Percentiles rank a stretch among this genome's conserved stretches.
Evolutionary conservation across 2,113 vertebrate species (phyloP).

Genomic region (Chaetorhynchus papuensis): DNA sequence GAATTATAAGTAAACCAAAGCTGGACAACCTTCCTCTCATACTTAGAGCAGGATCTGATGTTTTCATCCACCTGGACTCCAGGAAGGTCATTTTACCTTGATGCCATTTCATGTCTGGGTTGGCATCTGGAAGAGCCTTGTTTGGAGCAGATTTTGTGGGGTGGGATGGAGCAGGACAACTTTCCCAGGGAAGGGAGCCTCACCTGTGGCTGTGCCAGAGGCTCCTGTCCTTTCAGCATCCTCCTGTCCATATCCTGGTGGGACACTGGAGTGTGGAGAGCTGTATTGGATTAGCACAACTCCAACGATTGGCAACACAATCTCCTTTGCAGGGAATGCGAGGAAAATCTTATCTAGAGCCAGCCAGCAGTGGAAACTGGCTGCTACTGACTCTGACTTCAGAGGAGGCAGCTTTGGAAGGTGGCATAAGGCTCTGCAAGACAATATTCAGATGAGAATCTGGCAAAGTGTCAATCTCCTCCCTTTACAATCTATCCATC

Average conservation of each 20-base stretch:
- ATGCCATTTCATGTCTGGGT: neutral
- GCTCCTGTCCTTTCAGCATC: neutral
- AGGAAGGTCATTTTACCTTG: neutral
- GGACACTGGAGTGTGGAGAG: neutral
- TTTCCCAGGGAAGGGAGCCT: neutral
- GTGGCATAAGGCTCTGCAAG: neutral
- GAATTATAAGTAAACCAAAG: neutral
- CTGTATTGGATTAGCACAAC: neutral
- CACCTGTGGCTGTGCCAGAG: neutral
- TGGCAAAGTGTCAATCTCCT: neutral
- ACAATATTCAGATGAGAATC: neutral
- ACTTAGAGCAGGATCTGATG: neutral
- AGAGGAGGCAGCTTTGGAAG: neutral
- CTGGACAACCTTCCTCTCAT: neutral
- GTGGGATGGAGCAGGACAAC: neutral
- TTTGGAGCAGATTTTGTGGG: neutral
- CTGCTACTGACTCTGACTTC: neutral
- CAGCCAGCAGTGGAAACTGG: neutral
- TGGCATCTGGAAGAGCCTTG: neutral
- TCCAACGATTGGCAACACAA: neutral
- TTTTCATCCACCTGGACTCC: neutral
- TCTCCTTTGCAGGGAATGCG: fast-evolving
- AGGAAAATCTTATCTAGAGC: neutral
- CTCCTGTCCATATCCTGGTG: neutral
- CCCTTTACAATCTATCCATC: neutral